Conservation (phyloP, 2,113 vertebrate species). For the Cisticola juncidis region DNA sequence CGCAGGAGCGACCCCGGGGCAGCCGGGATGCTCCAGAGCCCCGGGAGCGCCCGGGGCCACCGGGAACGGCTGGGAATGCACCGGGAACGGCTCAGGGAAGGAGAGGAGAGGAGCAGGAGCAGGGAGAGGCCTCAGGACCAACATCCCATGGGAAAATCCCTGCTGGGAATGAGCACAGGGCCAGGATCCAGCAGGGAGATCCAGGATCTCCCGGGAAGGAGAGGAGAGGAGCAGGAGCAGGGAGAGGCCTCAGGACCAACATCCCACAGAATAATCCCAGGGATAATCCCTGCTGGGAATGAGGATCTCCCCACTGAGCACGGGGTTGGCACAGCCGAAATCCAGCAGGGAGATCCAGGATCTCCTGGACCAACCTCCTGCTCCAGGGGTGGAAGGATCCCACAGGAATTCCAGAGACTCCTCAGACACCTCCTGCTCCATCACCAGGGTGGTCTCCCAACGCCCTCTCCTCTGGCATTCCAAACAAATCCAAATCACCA, state of each 20-base stretch:
- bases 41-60: neutral
- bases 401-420: accelerated
- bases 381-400: neutral
- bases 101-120: neutral
- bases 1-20: neutral
- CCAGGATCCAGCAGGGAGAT: no score
- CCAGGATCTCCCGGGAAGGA: neutral
- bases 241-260: neutral
- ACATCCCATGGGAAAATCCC: accelerated
- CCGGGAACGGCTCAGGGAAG: no score
- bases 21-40: neutral
- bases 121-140: neutral
- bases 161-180: no score
- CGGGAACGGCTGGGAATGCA: no score
- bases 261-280: neutral
- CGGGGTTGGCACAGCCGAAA: neutral
- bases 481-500: neutral
- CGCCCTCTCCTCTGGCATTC: neutral
- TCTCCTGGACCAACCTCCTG: neutral
- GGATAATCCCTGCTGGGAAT: neutral
- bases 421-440: neutral
- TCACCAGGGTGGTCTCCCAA: neutral
- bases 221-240: neutral
- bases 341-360: neutral
- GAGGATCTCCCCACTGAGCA: neutral